Percentiles rank a stretch among this genome's conserved stretches.
phyloP scores from a whole-genome alignment of 2,888 invertebrate species.

The Nomada ruficornis region DNA sequence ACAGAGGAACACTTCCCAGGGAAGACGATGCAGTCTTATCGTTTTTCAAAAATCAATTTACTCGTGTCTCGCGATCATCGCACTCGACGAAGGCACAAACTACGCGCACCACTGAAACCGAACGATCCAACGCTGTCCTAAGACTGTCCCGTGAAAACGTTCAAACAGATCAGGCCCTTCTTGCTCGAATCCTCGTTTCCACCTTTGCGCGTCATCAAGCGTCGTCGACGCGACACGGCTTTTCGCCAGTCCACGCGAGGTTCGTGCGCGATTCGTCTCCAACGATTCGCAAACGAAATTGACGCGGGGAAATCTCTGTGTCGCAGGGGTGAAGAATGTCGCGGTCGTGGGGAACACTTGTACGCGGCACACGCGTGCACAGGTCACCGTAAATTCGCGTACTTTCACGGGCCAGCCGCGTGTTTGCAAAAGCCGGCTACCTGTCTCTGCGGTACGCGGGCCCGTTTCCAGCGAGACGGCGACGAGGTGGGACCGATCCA shows the following conservation, averaged over 20 bases:
- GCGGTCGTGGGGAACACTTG: neutral
- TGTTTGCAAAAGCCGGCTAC: constrained; percentile 41
- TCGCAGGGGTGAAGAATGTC: neutral
- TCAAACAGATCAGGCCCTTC: neutral
- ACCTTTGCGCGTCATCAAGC: neutral
- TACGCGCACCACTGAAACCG: constrained; percentile 44
- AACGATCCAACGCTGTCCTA: constrained; percentile 4
- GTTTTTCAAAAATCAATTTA: neutral
- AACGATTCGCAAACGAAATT: neutral
- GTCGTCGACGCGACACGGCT: neutral
- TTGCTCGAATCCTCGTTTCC: neutral
- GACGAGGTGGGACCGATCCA: constrained; percentile 17
- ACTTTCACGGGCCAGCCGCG: constrained; percentile 17
- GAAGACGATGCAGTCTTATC: constrained; percentile 15
- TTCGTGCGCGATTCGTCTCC: neutral
- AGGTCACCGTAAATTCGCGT: constrained; percentile 34
- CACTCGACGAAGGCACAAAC: constrained; percentile 25
- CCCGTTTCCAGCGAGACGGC: constrained; percentile 33
- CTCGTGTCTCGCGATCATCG: constrained; percentile 4
- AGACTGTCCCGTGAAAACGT: neutral
- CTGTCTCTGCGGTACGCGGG: constrained; percentile 42
- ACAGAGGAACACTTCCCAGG: constrained; percentile 27
- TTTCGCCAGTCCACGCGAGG: neutral
- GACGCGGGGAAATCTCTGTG: neutral
- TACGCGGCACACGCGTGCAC: constrained; percentile 31